Conservation (phyloP, 2,888 invertebrate genomes). For the Willowsia nigromaculata region DNA sequence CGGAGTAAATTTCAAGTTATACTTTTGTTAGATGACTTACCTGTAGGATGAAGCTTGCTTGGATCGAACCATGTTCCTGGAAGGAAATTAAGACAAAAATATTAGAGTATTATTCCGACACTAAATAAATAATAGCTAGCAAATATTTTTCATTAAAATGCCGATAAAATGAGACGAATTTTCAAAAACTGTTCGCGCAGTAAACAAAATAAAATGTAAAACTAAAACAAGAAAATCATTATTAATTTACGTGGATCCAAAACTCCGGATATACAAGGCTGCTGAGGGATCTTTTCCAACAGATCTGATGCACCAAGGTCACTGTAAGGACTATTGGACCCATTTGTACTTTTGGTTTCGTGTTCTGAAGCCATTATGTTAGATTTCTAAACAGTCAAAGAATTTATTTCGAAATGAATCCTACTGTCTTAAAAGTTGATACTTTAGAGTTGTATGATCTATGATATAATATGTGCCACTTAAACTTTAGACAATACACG, state of each 20-base stretch:
- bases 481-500: no score
- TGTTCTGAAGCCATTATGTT: slow-evolving; percentile 68
- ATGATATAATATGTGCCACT: background rate
- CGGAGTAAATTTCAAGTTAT: no score
- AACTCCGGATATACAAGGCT: slow-evolving; percentile 69
- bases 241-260: slow-evolving; percentile 76
- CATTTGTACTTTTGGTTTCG: slow-evolving; percentile 74
- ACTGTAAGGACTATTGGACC: slow-evolving; percentile 73
- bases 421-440: no score
- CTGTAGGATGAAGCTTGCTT: slow-evolving; percentile 93
- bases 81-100: slow-evolving; percentile 82
- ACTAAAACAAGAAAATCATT: background rate
- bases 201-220: background rate
- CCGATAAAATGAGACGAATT: slow-evolving; percentile 44
- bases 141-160: no score
- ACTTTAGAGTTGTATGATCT: no score
- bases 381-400: slow-evolving; percentile 48
- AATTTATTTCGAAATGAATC: background rate
- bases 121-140: no score
- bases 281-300: slow-evolving; percentile 64
- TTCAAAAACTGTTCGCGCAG: background rate
- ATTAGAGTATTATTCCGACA: background rate
- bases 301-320: slow-evolving; percentile 73
- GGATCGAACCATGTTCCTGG: slow-evolving; percentile 97
- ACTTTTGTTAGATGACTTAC: slow-evolving; percentile 83